These are phyloP conservation scores for Hemibagrus guttatus DNA, from an alignment of 2,797 vertebrate species.

Conservation along the genomic window DNA sequence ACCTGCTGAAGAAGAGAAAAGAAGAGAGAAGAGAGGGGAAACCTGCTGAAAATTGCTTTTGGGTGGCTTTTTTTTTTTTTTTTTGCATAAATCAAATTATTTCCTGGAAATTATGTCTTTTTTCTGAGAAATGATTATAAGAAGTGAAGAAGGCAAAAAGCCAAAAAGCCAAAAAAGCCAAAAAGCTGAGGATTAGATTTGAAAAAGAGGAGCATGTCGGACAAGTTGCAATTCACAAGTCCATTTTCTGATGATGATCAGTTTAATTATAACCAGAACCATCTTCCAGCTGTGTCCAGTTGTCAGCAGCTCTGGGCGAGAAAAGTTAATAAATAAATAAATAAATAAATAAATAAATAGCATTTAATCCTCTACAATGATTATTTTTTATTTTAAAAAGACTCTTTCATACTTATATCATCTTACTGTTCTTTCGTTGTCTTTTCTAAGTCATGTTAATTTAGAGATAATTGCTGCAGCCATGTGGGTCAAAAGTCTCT, in stretches of 20 bases:
- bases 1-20: background rate
- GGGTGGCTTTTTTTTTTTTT: background rate
- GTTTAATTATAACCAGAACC: slow-evolving; percentile 5
- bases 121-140: slow-evolving; percentile 9
- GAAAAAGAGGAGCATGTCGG: background rate
- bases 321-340: too few species aligned
- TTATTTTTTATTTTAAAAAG: too few species aligned
- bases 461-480: background rate
- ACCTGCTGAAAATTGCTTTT: slow-evolving; percentile 15
- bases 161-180: slow-evolving; percentile 1
- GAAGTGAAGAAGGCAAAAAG: slow-evolving; percentile 9
- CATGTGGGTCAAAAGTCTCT: background rate
- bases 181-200: background rate
- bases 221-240: background rate
- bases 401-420: background rate
- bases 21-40: too few species aligned
- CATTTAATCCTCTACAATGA: too few species aligned
- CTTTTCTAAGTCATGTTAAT: background rate
- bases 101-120: slow-evolving; percentile 13
- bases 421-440: background rate
- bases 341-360: too few species aligned
- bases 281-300: background rate
- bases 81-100: slow-evolving; percentile 31
- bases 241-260: slow-evolving; percentile 25
- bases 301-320: background rate